Base-by-base conservation (phyloP, 2,113 vertebrate species). In the Rhinolophus sinicus region DNA sequence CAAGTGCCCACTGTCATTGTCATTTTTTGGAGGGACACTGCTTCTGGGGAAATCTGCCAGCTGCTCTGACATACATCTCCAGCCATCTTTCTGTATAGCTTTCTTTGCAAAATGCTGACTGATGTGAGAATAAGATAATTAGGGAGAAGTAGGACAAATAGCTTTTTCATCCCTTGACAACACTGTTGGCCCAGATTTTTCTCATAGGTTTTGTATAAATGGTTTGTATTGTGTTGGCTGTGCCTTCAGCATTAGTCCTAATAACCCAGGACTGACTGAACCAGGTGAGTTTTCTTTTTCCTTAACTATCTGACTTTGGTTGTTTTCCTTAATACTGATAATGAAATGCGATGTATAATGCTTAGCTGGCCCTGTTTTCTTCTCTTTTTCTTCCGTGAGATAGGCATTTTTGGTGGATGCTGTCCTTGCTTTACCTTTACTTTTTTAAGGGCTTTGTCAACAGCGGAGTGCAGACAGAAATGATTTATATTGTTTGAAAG, bases 121-220 rank as follows among this genome's bases (percentile, higher is more conserved):
- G 52, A 83, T 89, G 50, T 56, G 77, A 81, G 47, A 60, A 65
- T 76, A 77, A 86, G 62, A 77, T 65, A 90, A 96, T 81, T 47
- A 92, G 38, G 38, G 90, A 94, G 78, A 81, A 85, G 21, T 56
- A 96, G 87, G 83, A 60, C 90, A 93, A 85, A 83, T 8, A 67
- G 76, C 69, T 91, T 92, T 70, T 60, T 96, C 73, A 60, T 90
- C 75, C 50, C 80, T 72, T 83, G 75, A 93, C 78, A 94, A 92
- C 14, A 38, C 22, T 40, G 24, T 22, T 96, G 90, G 67, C 70
- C 83, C 58, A 77, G 86, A 94, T 77, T 88, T 91, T 69, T 38
- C 70, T 19, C 18, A 58, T 19, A 26, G 65, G 40, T 89, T 92
- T 65, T 88, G 10, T 89, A 30, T 65, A 28, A 64, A 52, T 40